Conservation (phyloP, 1,140 invertebrate species). For the Nomia melanderi region DNA sequence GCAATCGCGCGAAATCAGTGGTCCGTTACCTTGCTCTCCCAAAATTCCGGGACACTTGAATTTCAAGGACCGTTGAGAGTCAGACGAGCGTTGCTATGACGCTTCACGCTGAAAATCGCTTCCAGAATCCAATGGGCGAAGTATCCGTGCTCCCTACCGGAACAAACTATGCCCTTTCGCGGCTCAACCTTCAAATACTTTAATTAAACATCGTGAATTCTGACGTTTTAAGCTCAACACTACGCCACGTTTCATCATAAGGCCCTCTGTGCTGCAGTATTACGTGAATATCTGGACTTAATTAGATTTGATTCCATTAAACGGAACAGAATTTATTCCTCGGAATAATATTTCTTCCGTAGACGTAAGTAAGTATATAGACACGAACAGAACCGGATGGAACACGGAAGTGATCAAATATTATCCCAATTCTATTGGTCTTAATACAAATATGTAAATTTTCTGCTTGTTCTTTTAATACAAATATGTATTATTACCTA, state of each 20-base stretch:
- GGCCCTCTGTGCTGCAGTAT: background rate
- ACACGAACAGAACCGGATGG: too few relatives aligned
- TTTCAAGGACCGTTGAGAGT: conserved; percentile 2
- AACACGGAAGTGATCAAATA: too few relatives aligned
- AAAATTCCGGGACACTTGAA: conserved; percentile 2
- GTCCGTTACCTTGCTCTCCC: background rate
- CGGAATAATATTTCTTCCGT: too few relatives aligned
- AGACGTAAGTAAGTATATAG: too few relatives aligned
- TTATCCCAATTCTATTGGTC: too few relatives aligned
- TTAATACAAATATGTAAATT: too few relatives aligned
- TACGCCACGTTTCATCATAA: background rate
- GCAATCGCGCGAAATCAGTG: background rate
- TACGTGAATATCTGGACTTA: background rate
- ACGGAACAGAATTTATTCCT: too few relatives aligned
- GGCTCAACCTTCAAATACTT: background rate
- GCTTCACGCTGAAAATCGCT: background rate
- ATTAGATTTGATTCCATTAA: background rate
- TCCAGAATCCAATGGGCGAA: background rate
- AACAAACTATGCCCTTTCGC: background rate
- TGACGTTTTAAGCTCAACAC: background rate
- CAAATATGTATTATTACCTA: too few relatives aligned
- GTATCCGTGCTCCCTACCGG: background rate
- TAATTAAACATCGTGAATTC: conserved; percentile 1
- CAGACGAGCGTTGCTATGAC: conserved; percentile 1
- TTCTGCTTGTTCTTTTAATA: too few relatives aligned